These are phyloP conservation scores for Adelosebastes latens DNA, from an alignment of 2,797 vertebrate species.

Conservation along the genomic window DNA sequence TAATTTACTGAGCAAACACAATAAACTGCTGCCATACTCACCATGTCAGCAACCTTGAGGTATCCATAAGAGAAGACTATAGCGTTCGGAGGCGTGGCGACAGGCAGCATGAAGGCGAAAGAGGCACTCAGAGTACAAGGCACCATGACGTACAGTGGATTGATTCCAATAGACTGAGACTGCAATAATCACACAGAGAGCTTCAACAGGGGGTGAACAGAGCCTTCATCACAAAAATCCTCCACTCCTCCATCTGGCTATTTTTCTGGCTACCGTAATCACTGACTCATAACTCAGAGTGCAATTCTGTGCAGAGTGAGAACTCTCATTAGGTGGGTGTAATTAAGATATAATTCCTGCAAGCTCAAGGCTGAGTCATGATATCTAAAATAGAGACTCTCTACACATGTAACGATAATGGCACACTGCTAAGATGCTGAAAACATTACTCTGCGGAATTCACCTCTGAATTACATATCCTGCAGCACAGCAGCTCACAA, in stretches of 20 bases:
- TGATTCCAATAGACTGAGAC: slow-evolving; percentile 89
- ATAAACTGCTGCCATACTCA: slow-evolving; percentile 70
- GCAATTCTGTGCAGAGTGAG: slow-evolving; percentile 43
- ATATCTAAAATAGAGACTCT: slow-evolving; percentile 61
- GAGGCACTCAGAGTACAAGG: slow-evolving; percentile 94
- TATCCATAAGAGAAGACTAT: slow-evolving; percentile 96
- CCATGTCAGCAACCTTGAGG: slow-evolving; percentile 95
- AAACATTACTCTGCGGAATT: slow-evolving; percentile 61
- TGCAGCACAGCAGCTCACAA: slow-evolving; percentile 39
- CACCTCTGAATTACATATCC: slow-evolving; percentile 63
- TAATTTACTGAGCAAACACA: slow-evolving; percentile 42
- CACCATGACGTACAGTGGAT: slow-evolving; percentile 95
- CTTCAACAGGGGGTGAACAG: slow-evolving; percentile 38
- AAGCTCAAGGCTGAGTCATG: slow-evolving; percentile 75
- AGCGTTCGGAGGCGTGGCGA: slow-evolving; percentile 96
- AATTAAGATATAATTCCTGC: slow-evolving; percentile 76
- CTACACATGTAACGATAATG: slow-evolving; percentile 62
- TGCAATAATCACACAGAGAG: slow-evolving; percentile 77
- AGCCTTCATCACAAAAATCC: slow-evolving; percentile 46
- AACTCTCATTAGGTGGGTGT: slow-evolving; percentile 76
- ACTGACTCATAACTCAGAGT: slow-evolving; percentile 64
- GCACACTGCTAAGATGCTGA: slow-evolving; percentile 48
- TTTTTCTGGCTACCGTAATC: slow-evolving; percentile 62
- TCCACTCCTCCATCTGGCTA: slow-evolving; percentile 41
- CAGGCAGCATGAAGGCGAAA: slow-evolving; percentile 97